phyloP scores from a whole-genome alignment of 2,113 vertebrate genomes.

The Notothenia rossii region DNA sequence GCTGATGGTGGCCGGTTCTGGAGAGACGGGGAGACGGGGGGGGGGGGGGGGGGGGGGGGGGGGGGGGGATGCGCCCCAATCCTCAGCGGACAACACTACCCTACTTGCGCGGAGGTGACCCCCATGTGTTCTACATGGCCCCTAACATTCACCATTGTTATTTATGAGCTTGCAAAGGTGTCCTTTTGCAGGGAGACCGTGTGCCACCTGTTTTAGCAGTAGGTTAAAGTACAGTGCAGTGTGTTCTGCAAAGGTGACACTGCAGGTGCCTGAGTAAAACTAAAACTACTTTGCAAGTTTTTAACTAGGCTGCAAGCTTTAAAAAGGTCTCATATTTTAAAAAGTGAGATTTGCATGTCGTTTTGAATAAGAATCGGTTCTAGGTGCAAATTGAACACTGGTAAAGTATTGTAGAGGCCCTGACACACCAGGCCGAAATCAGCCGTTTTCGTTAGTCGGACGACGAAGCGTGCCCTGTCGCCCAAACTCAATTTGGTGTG shows the following conservation, averaged over 20 bases:
- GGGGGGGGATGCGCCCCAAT: constrained; percentile 61
- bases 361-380: too few relatives aligned
- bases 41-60: constrained; percentile 50
- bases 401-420: too few relatives aligned
- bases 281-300: constrained; percentile 38
- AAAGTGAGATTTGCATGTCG: too few relatives aligned
- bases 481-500: too few relatives aligned
- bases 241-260: constrained; percentile 48
- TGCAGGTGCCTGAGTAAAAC: constrained; percentile 13
- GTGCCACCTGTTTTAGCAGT: constrained; percentile 72
- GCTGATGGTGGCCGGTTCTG: constrained; percentile 70
- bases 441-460: too few relatives aligned
- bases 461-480: too few relatives aligned
- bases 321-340: neutral
- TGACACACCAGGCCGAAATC: too few relatives aligned
- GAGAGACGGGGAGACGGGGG: constrained; percentile 40
- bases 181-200: constrained; percentile 58
- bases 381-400: too few relatives aligned
- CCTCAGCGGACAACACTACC: constrained; percentile 67
- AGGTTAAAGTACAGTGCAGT: constrained; percentile 39
- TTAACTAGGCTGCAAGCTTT: constrained; percentile 40
- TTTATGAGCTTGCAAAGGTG: constrained; percentile 77
- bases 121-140: constrained; percentile 73
- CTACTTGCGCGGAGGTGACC: constrained; percentile 79
- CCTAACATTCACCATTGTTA: constrained; percentile 71